phyloP scores from a whole-genome alignment of 2,113 vertebrate genomes.

The Chaetorhynchus papuensis region DNA sequence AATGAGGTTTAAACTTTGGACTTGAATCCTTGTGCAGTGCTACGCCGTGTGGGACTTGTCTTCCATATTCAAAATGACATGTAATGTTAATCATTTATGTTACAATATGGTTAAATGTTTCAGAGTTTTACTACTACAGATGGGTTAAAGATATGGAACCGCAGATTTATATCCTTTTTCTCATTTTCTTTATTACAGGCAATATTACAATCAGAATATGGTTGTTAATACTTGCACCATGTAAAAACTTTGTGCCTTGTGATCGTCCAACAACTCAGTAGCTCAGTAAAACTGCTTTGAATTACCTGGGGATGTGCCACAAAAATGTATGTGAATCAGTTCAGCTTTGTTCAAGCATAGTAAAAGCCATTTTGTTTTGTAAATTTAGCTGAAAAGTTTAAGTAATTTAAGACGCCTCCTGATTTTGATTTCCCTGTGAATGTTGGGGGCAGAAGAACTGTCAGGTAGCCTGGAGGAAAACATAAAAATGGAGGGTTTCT shows the following conservation, averaged over 20 bases:
- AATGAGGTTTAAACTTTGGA: neutral
- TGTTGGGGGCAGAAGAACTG: constrained; percentile 46
- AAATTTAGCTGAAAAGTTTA: constrained; percentile 26
- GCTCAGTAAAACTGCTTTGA: neutral
- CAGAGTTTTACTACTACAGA: neutral
- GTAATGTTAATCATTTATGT: neutral
- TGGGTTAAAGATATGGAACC: neutral
- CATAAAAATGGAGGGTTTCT: neutral
- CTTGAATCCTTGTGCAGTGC: neutral
- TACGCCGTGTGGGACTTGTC: neutral
- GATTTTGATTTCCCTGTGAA: constrained; percentile 51
- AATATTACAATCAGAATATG: neutral
- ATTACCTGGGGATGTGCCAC: neutral
- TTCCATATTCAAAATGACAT: neutral
- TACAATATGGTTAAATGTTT: neutral
- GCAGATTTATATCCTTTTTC: neutral
- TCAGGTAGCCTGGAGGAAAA: constrained; percentile 34
- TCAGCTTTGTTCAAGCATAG: constrained; percentile 11
- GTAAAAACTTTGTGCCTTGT: neutral
- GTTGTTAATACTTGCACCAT: neutral
- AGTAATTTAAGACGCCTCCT: constrained; percentile 1
- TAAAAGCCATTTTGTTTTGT: constrained; percentile 57
- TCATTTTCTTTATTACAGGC: neutral
- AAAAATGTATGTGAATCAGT: constrained; percentile 19
- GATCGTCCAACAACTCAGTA: neutral